Base-by-base conservation (phyloP, 2,797 vertebrate genomes). In the Crypturellus tataupa region DNA sequence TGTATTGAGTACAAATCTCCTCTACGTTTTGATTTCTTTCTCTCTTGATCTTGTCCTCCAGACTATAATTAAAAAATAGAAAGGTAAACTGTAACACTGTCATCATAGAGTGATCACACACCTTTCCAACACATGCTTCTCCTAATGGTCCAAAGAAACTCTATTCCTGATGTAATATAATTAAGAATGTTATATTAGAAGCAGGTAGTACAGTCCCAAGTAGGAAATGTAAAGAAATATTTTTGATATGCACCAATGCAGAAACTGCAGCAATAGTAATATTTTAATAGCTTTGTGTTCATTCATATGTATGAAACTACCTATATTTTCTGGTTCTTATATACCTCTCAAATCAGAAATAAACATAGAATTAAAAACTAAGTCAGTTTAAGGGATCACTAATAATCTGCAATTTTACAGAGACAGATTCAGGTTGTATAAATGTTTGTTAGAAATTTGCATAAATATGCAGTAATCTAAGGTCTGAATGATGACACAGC, bases 1-100 rank as follows among this genome's bases (percentile, higher is more conserved):
- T 99, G 99, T 97, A 99, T 98, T 56, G 99, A 99, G 95, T 99
- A 99, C 87, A 99, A 98, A 97, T 99, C 99, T 8, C 99, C 99
- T 20, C 99, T 98, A 23, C 99, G 98, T 96, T 99, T 99, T 90
- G 98, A 99, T 97, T 99, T 99, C 96, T 99, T 99, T 91, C 99
- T 98, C 90, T 99, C 99, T 96, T 99, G 99, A 96, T 99, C 99
- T 97, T 99, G 99, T 88, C 99, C 99, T 95, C 99, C 99, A 94
- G 99, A 99, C 99, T 99, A 96, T 8, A 76, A 96, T 75, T 71
- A 12, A 85, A 51, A 73, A 10, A 49, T 15, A 73, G 35, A 71
- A 56, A 82, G n/a, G 42, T 96, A 77, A 97, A 76, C 44, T 94
- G 56, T 39, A 68, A 75, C 49, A 51, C 24, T 51, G 49, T 51